These are phyloP conservation scores for Galeruca laticollis DNA, from an alignment of 2,888 invertebrate species.

Conservation along the genomic window DNA sequence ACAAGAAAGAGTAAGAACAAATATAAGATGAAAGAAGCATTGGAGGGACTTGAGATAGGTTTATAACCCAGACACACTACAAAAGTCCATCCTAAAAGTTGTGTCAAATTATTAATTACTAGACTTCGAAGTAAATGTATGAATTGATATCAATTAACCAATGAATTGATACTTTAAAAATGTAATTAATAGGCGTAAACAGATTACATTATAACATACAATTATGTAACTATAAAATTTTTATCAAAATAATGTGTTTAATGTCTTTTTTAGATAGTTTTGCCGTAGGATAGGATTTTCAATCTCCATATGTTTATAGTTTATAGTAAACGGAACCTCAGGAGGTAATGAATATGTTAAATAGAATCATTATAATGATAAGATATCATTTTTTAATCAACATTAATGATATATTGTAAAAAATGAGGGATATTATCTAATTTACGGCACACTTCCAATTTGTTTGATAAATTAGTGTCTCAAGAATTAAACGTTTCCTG, in stretches of 20 bases:
- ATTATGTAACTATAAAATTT: neutral
- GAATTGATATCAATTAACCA: neutral
- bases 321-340: slow-evolving; percentile 19
- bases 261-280: neutral
- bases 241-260: neutral
- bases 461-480: neutral
- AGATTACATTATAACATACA: neutral
- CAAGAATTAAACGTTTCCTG: no score
- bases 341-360: slow-evolving; percentile 15
- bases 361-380: slow-evolving; percentile 15
- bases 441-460: slow-evolving; percentile 12
- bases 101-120: no score
- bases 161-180: neutral
- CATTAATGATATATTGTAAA: slow-evolving; percentile 23
- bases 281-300: neutral
- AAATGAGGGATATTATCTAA: slow-evolving; percentile 22
- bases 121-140: no score
- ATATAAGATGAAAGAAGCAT: no score
- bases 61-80: no score
- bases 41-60: no score
- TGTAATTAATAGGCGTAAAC: neutral
- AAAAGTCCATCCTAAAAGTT: no score
- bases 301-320: slow-evolving; percentile 9
- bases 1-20: no score
- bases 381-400: slow-evolving; percentile 15